These are phyloP conservation scores for Oryzaephilus surinamensis DNA, from an alignment of 1,140 invertebrate genomes.

Conservation along the genomic window DNA sequence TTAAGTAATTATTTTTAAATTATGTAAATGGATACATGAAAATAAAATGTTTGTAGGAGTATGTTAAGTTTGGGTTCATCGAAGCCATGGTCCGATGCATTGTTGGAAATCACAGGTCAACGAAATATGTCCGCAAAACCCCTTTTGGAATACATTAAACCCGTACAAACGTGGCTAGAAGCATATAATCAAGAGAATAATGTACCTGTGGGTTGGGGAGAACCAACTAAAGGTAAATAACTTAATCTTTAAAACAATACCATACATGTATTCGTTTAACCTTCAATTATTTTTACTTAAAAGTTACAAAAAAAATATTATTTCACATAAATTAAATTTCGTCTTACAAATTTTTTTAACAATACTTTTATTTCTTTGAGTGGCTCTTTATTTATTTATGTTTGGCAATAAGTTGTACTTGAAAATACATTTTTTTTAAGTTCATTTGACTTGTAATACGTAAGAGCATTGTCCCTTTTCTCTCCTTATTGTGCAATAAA, in stretches of 20 bases:
- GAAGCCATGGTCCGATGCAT: conserved; percentile 69
- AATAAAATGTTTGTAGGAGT: conserved; percentile 41
- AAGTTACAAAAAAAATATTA: neutral
- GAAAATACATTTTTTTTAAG: too few species aligned
- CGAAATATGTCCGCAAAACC: conserved; percentile 60
- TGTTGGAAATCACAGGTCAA: conserved; percentile 70
- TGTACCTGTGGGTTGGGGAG: conserved; percentile 68
- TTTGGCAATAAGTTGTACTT: too few species aligned
- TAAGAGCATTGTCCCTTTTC: too few species aligned
- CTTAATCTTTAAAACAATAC: too few species aligned
- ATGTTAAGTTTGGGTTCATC: conserved; percentile 75
- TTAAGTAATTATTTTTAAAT: conserved; percentile 39
- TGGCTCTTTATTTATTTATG: too few species aligned
- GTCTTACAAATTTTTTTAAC: too few species aligned
- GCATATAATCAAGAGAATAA: conserved; percentile 61
- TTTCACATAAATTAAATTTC: neutral
- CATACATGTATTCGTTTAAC: neutral
- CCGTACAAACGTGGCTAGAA: conserved; percentile 66
- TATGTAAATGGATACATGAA: neutral
- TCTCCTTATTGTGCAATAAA: too few species aligned
- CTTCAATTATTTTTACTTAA: neutral
- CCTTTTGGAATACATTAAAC: conserved; percentile 66
- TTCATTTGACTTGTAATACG: too few species aligned
- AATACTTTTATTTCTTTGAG: too few species aligned
- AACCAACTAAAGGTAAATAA: conserved; percentile 20